Evolutionary conservation across 2,797 vertebrate species (phyloP), one percentile per base, ranked within the genome.

Genomic region (Sebastes vulpes): DNA sequence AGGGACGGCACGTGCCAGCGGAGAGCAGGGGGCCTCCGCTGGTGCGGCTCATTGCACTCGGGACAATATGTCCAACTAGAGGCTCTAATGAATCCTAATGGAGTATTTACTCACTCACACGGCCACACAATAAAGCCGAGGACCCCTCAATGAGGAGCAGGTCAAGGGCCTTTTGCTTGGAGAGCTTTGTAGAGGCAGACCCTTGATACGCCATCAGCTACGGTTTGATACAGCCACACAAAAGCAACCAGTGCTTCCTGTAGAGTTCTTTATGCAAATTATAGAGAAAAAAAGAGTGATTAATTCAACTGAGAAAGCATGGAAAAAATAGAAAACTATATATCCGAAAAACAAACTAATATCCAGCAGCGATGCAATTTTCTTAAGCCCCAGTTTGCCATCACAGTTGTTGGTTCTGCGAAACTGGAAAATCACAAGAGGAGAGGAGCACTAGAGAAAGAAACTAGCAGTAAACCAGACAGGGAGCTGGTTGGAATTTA

Each of bases 41-140:
- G 64, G 67, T 84, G 64, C 59, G 42, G 81, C 73, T 92, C 90
- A 88, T 46, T 90, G 88, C 85, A 80, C 78, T 23, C 23, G 3
- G 84, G 81, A 92, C 89, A 93, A 90, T 90, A 85, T 83, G 87
- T 86, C 81, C 78, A 78, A 88, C 18, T 35, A 72, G 70, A 81
- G 81, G 72, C 87, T 81, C 69, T 89, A 89, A 92, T 92, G 90
- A 94, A 92, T 88, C 83, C 72, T 91, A 92, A 92, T 84, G 69
- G 90, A 76, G 90, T 79, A 70, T 92, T 91, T 90, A 89, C 65
- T 87, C 77, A 79, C 79, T 89, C 77, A 74, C 74, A 75, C 66
- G 65, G 77, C 54, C 14, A 12, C 88, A 83, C 83, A 87, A 89
- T 89, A 72, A 6, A 77, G 68, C 67, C 20, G 8, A 25, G 38